Evolutionary conservation across 2,113 vertebrate species (phyloP), one percentile per base, ranked within the genome.

Genomic region (Phyllostomus discolor): DNA sequence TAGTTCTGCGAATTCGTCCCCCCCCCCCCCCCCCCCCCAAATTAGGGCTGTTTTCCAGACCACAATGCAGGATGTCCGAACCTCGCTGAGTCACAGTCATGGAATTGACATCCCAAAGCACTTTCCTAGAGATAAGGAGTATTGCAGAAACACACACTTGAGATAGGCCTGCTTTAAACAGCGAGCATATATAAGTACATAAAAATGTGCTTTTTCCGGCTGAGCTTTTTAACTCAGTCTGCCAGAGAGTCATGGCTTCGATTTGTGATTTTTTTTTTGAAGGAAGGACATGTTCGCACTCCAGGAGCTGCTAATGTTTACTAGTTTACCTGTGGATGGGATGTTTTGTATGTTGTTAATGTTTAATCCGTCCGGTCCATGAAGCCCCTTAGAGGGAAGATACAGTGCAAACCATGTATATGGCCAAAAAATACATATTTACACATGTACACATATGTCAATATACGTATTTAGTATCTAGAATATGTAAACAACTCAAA

Each of bases 71-170:
- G 41, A 16, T 85, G 26, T 78, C 22, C 14, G 54, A 26, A 88
- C 50, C 94, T 80, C 84, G 16, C 5, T 28, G 31, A 48, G 46
- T 76, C 52, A 31, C 50, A 26, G 2, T 64, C 33, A 46, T 35
- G 73, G 62, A 73, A 67, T 22, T 75, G 9, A 79, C 72, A 95
- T 81, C 46, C 7, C 70, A 59, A 54, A 33, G 7, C 11, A 16
- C 26, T 93, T 91, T 91, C 35, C 35, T 41, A 85, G 48, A 96
- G 28, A 91, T 95, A 43, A 93, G 38, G 75, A 41, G 14, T 43
- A n/a, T 54, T 80, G 48, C 26, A 80, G 38, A 88, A 87, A 76
- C 78, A 83, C 69, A 89, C 67, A 73, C 66, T 62, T 9, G 7
- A 41, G 62, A 66, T 38, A 28, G 52, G 41, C 28, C 24, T 75